A percentile compares a stretch with the other conserved stretches of the same genome.
Conservation (phyloP, 2,797 vertebrate genomes). For the Adelosebastes latens region DNA sequence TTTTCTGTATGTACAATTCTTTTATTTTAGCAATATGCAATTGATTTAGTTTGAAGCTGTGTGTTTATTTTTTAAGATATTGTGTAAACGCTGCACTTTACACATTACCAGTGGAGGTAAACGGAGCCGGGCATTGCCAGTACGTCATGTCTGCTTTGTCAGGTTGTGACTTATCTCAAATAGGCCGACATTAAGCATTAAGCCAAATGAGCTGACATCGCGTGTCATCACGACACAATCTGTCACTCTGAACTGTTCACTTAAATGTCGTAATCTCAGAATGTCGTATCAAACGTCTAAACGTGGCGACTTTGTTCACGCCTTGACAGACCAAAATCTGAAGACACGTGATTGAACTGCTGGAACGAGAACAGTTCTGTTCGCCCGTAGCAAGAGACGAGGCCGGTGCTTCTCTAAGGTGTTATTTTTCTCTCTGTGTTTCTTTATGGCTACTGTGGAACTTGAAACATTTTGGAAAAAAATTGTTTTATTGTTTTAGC, state of each 20-base stretch:
- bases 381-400: conserved; percentile 63
- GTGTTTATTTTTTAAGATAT: conserved; percentile 38
- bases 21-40: conserved; percentile 61
- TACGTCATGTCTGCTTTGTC: conserved; percentile 13
- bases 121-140: conserved; percentile 20
- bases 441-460: conserved; percentile 77
- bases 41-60: conserved; percentile 44
- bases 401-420: conserved; percentile 73
- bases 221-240: conserved; percentile 1
- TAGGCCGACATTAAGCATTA: conserved; percentile 36
- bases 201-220: conserved; percentile 62
- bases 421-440: conserved; percentile 60
- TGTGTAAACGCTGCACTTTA: conserved; percentile 80
- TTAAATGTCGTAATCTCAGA: conserved; percentile 31
- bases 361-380: conserved; percentile 52
- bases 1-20: conserved; percentile 49
- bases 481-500: conserved; percentile 72
- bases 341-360: conserved; percentile 28
- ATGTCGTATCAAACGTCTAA: conserved; percentile 25
- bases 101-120: conserved; percentile 58
- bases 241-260: conserved; percentile 39
- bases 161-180: conserved; percentile 29
- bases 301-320: conserved; percentile 14
- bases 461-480: conserved; percentile 73
- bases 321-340: conserved; percentile 46